Base-by-base conservation (phyloP, 2,113 vertebrate species). In the Epinephelus fuscoguttatus region DNA sequence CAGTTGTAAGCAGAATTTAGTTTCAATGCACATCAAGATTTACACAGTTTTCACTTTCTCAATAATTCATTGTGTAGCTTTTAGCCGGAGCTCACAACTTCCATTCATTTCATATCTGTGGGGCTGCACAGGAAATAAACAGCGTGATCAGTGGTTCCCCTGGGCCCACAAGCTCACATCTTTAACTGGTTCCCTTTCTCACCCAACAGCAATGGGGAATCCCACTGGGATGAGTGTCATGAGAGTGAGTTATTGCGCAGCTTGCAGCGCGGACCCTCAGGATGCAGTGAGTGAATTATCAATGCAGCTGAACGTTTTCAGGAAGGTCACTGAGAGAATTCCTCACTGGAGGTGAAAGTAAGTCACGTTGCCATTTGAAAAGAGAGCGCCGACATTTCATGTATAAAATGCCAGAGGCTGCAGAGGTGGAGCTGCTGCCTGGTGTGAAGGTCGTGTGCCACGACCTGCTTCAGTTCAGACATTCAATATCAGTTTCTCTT, bases 241-340 rank as follows among this genome's bases (percentile, higher is more conserved):
- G 74, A 72, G 86, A 83, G 63, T 87, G 87, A 88, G 80, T 89
- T 87, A 87, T 45, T 81, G 81, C 70, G 4, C 60, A 25, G 85
- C 83, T 63, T 6, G 45, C 69, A 70, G 71, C 18, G 9, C 17
- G 0, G 1, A 47, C 49, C 45, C 71, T 42, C 15, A 23, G 61
- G 69, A 57, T 47, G 50, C 50, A 13, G 50, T n/a, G 56, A 42
- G 77, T 68, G 23, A 90, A 89, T 89, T 73, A 87, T 82, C 84
- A 86, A 50, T 78, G 86, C 60, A 70, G 79, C 71, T 47, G 68
- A 85, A 57, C 25, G 18, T 81, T 80, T 45, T 75, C 33, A 33
- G 57, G 49, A 91, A 88, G 89, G 90, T 90, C 85, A 70, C 56
- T 4, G 64, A 61, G 75, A 70, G 59, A 87, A 81, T 73, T 78